Evolutionary conservation across 2,888 invertebrate genomes (phyloP).

Genomic region (Heliconius sara): DNA sequence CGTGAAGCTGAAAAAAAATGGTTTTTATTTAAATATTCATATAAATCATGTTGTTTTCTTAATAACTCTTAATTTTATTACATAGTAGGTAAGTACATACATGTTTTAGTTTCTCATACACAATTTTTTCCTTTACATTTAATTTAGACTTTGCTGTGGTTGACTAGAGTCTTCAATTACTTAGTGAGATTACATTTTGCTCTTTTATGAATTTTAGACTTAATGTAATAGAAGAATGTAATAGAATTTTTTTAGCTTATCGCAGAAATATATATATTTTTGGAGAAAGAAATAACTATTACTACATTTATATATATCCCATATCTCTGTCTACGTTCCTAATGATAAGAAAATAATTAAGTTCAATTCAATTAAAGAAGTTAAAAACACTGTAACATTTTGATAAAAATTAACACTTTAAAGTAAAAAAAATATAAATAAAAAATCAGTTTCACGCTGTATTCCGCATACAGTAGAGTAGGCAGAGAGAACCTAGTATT

Average conservation of each 20-base stretch:
- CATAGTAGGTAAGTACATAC: too few relatives aligned
- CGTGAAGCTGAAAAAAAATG: too few relatives aligned
- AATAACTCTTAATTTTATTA: constrained; percentile 3
- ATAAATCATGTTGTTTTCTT: background rate
- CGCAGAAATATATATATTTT: background rate
- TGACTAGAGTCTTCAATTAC: constrained; percentile 20
- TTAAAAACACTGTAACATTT: background rate
- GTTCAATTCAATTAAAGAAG: background rate
- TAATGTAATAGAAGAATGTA: constrained; percentile 19
- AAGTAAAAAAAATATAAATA: background rate
- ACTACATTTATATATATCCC: background rate
- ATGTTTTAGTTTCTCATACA: background rate
- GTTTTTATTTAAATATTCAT: background rate
- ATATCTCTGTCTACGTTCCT: background rate
- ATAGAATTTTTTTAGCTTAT: background rate
- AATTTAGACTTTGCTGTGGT: constrained; percentile 13
- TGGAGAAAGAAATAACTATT: background rate
- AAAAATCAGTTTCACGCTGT: too few relatives aligned
- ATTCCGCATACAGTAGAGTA: too few relatives aligned
- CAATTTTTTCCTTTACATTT: constrained; percentile 16
- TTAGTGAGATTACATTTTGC: constrained; percentile 20
- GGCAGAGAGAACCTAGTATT: too few relatives aligned
- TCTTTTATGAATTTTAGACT: constrained; percentile 17
- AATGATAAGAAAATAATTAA: too few relatives aligned
- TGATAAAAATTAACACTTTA: background rate